Conservation (phyloP, 2,888 invertebrate genomes). For the Timandra comae region DNA sequence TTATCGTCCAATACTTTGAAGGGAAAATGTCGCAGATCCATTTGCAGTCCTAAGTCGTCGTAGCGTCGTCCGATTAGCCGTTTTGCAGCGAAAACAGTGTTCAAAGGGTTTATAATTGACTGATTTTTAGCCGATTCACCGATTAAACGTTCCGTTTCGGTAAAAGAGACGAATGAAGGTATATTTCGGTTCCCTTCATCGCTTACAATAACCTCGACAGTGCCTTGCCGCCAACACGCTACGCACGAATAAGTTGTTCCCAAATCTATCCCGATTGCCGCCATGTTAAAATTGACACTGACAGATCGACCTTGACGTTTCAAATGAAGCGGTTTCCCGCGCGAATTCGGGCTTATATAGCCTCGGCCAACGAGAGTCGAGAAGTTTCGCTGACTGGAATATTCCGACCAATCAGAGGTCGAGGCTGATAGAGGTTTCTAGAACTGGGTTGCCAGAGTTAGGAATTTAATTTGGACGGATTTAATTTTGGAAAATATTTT, state of each 20-base stretch:
- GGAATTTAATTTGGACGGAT: no score
- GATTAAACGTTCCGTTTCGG: constrained; percentile 39
- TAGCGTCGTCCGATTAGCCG: constrained; percentile 49
- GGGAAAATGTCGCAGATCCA: constrained; percentile 48
- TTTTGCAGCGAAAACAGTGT: constrained; percentile 55
- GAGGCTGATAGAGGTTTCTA: constrained; percentile 32
- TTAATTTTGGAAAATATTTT: no score
- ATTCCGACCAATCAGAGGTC: constrained; percentile 39
- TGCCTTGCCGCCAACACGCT: constrained; percentile 48
- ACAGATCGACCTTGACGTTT: neutral
- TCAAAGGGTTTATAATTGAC: constrained; percentile 41
- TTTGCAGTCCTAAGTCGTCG: constrained; percentile 49
- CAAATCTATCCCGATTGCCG: constrained; percentile 55
- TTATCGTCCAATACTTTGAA: constrained; percentile 42
- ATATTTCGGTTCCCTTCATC: constrained; percentile 49
- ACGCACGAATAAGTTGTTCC: constrained; percentile 55
- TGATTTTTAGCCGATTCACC: constrained; percentile 56
- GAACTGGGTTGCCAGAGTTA: constrained; percentile 37
- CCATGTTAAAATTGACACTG: constrained; percentile 32
- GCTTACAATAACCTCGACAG: constrained; percentile 51
- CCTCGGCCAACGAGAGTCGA: constrained; percentile 35
- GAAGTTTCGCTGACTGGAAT: constrained; percentile 39
- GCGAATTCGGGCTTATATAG: constrained; percentile 45
- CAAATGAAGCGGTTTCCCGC: constrained; percentile 23
- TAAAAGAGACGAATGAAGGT: constrained; percentile 55